phyloP scores from a whole-genome alignment of 2,113 vertebrate species.

The Nothocercus julius region DNA sequence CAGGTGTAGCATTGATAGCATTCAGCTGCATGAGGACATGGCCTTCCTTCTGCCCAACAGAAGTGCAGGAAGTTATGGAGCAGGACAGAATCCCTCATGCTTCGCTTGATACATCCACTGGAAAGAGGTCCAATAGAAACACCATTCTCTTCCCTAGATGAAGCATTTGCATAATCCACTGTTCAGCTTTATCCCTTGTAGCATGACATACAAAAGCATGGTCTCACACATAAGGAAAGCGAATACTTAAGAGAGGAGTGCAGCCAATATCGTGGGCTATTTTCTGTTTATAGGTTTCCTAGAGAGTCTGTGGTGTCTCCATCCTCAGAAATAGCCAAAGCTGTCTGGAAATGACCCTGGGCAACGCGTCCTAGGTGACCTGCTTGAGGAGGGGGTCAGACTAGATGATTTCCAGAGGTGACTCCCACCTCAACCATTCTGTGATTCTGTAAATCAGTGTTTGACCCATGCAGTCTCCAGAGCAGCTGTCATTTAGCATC shows the following conservation, averaged over 20 bases:
- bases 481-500: neutral
- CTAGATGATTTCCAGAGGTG: neutral
- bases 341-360: neutral
- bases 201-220: fast-evolving
- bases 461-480: neutral
- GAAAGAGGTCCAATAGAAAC: neutral
- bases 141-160: neutral
- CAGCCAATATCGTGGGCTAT: neutral
- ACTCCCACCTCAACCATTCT: neutral
- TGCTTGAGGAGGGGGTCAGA: neutral
- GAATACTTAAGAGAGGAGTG: neutral
- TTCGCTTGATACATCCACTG: no score
- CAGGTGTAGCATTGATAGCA: fast-evolving
- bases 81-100: neutral
- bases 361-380: neutral
- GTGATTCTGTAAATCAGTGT: neutral
- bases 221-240: neutral
- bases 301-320: neutral
- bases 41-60: neutral
- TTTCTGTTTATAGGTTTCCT: neutral
- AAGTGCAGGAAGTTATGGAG: neutral
- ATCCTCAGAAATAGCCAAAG: neutral
- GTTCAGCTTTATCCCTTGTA: neutral
- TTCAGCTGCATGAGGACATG: neutral
- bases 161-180: neutral